Percentiles rank a stretch among this genome's conserved stretches.
phyloP scores from a whole-genome alignment of 2,113 vertebrate species.

The Gadus chalcogrammus region DNA sequence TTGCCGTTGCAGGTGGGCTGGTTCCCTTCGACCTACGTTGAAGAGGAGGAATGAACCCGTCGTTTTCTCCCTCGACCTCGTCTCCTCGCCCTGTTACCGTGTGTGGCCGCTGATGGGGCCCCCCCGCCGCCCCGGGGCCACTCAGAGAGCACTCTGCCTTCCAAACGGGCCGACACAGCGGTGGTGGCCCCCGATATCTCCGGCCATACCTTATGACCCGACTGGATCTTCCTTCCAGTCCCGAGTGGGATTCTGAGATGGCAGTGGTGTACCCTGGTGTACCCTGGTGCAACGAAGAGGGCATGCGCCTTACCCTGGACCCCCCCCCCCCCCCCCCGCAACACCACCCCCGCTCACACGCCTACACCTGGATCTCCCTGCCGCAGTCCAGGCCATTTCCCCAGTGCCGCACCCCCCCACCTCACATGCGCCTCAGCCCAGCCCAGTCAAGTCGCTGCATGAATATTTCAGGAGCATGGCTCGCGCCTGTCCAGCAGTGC shows the following conservation, averaged over 20 bases:
- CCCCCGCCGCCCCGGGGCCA: slow-evolving; percentile 12
- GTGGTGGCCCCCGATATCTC: not conserved
- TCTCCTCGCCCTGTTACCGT: slow-evolving; percentile 8
- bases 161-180: not conserved
- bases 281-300: slow-evolving; percentile 23
- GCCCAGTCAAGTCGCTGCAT: not conserved
- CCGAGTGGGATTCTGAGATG: no score
- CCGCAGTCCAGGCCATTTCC: not conserved
- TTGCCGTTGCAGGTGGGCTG: slow-evolving; percentile 81
- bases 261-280: no score
- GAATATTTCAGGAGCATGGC: slow-evolving; percentile 10
- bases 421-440: not conserved
- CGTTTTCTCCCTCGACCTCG: not conserved
- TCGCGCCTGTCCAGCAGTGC: not conserved
- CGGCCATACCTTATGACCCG: no score
- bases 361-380: slow-evolving; percentile 21
- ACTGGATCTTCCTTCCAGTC: no score
- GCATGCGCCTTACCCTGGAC: slow-evolving; percentile 16
- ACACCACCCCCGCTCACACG: not conserved
- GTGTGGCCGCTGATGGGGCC: slow-evolving; percentile 22
- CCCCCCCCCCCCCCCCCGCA: no score
- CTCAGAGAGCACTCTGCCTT: not conserved
- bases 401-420: not conserved
- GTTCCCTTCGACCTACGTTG: slow-evolving; percentile 95
- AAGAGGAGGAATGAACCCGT: slow-evolving; percentile 84